These are phyloP conservation scores for Xyliphius kryptos DNA, from an alignment of 2,113 vertebrate species.

Conservation along the genomic window DNA sequence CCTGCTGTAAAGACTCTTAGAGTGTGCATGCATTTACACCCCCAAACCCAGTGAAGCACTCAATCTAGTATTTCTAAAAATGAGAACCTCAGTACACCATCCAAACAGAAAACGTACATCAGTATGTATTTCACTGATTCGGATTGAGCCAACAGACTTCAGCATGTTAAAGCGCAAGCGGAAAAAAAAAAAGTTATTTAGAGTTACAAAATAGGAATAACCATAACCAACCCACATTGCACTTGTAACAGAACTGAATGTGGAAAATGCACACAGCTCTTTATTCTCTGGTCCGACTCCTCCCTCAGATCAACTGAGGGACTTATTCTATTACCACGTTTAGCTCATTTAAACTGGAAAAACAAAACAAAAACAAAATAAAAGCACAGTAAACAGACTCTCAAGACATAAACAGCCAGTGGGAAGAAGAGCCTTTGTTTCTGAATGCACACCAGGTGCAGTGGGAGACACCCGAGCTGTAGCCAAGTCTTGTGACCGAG, in stretches of 20 bases:
- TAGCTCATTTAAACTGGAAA: constrained; percentile 25
- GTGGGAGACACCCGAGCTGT: constrained; percentile 12
- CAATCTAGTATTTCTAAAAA: too few relatives aligned
- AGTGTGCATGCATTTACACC: too few relatives aligned
- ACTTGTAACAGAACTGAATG: constrained; percentile 17
- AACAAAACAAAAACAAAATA: constrained; percentile 9
- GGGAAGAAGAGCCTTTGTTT: constrained; percentile 11
- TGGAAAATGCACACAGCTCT: constrained; percentile 7
- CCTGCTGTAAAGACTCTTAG: too few relatives aligned
- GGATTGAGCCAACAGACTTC: too few relatives aligned
- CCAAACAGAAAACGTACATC: too few relatives aligned
- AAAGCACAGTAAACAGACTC: not conserved
- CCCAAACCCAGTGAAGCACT: too few relatives aligned
- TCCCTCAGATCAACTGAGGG: constrained; percentile 46
- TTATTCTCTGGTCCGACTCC: not conserved
- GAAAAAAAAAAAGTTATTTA: too few relatives aligned
- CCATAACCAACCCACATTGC: constrained; percentile 27
- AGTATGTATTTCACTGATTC: too few relatives aligned
- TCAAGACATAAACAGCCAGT: not conserved
- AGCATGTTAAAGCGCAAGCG: too few relatives aligned
- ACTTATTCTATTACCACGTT: not conserved
- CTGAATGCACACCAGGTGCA: constrained; percentile 37
- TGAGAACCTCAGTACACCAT: too few relatives aligned
- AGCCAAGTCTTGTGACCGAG: constrained; percentile 30
- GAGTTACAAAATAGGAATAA: too few relatives aligned